Conservation (phyloP, 2,888 invertebrate species). For the Vannuccia rotundouncinata region DNA sequence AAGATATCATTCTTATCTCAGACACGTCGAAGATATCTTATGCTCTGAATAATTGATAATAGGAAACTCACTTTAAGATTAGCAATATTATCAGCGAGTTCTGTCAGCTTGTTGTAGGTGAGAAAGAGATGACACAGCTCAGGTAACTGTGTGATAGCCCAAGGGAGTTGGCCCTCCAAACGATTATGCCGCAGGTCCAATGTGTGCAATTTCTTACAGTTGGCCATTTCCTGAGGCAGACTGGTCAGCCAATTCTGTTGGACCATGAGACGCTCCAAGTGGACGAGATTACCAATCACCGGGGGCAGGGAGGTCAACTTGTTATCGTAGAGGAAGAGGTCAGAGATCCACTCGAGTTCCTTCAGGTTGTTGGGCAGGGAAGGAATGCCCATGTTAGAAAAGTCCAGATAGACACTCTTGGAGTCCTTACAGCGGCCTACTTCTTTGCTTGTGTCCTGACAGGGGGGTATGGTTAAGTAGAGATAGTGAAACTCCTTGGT, state of each 20-base stretch:
- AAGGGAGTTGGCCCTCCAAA: conserved; percentile 32
- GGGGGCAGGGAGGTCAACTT: conserved; percentile 32
- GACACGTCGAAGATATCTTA: too few relatives aligned
- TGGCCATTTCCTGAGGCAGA: conserved; percentile 33
- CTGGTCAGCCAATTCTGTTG: conserved; percentile 37
- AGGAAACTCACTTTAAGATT: conserved; percentile 15
- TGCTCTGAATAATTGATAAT: too few relatives aligned
- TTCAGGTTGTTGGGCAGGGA: conserved; percentile 11
- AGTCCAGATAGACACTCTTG: conserved; percentile 1
- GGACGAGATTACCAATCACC: conserved; percentile 25
- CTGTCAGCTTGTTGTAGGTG: conserved; percentile 38
- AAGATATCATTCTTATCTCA: too few relatives aligned
- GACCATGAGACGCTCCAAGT: conserved; percentile 36
- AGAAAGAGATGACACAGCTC: conserved; percentile 34
- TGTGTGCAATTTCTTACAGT: conserved; percentile 28
- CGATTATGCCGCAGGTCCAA: conserved; percentile 39
- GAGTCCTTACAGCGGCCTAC: conserved; percentile 12
- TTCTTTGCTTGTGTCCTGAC: conserved; percentile 27
- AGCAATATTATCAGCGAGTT: neutral
- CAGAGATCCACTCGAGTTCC: conserved; percentile 32
- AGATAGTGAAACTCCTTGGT: too few relatives aligned
- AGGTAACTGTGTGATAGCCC: conserved; percentile 21
- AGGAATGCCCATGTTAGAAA: conserved; percentile 20
- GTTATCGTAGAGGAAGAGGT: conserved; percentile 37
- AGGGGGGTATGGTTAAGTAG: neutral